These are phyloP conservation scores for Maniola hyperantus DNA, from an alignment of 2,888 invertebrate species.

Conservation along the genomic window DNA sequence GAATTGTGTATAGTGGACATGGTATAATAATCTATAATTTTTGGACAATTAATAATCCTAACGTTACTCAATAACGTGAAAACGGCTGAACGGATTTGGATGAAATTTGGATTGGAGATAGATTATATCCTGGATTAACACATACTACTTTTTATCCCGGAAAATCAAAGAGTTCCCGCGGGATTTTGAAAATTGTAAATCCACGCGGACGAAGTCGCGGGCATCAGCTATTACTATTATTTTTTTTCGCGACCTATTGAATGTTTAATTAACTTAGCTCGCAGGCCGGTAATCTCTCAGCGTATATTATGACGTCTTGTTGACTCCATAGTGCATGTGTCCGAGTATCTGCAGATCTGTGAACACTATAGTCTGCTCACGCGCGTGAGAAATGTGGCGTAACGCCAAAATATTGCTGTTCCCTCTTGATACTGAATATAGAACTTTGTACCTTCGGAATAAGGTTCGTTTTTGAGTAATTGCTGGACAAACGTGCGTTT, in stretches of 20 bases:
- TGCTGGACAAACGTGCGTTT: background rate
- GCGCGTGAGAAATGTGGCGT: slow-evolving; percentile 33
- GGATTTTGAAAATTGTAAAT: too few species aligned
- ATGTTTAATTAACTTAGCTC: background rate
- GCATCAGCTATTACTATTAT: background rate
- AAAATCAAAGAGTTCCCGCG: too few species aligned
- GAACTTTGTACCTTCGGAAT: slow-evolving; percentile 27
- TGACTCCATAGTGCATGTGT: slow-evolving; percentile 21
- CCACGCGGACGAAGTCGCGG: too few species aligned
- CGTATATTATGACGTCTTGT: slow-evolving; percentile 13
- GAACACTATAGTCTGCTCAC: slow-evolving; percentile 36
- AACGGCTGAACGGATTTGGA: too few species aligned
- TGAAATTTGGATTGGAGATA: too few species aligned
- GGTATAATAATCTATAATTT: too few species aligned
- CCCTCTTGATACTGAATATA: slow-evolving; percentile 14
- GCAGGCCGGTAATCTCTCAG: background rate
- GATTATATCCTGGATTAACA: too few species aligned
- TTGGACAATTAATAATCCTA: too few species aligned
- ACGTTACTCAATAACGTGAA: too few species aligned
- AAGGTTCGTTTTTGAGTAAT: slow-evolving; percentile 18
- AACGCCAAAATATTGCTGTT: slow-evolving; percentile 37
- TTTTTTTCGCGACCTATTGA: background rate
- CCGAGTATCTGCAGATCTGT: slow-evolving; percentile 28
- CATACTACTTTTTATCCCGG: too few species aligned
- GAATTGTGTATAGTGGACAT: too few species aligned